phyloP scores from a whole-genome alignment of 2,797 vertebrate species.

The Netta rufina region DNA sequence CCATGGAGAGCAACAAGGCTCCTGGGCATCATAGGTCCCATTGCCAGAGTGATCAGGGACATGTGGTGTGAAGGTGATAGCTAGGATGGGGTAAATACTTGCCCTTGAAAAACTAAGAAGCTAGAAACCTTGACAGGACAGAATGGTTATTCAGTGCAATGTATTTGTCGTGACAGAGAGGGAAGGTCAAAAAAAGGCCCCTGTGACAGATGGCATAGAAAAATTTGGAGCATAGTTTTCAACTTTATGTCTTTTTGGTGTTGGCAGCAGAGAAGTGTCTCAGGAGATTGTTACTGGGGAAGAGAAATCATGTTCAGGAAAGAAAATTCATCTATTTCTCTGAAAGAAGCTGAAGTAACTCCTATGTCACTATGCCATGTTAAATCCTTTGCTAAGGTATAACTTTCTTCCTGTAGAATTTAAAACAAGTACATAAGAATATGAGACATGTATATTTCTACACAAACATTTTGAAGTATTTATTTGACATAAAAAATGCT shows the following conservation, averaged over 20 bases:
- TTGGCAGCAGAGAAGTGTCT: slow-evolving; percentile 10
- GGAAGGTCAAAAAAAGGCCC: slow-evolving; percentile 2
- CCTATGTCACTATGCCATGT: background rate
- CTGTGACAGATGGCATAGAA: background rate
- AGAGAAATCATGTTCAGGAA: background rate
- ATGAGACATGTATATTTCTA: background rate
- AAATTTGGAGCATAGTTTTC: slow-evolving; percentile 4
- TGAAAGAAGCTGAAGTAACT: background rate
- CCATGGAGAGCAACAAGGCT: background rate
- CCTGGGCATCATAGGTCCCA: background rate
- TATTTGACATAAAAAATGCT: background rate
- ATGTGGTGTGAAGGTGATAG: background rate
- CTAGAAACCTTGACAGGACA: background rate
- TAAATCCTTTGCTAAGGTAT: background rate
- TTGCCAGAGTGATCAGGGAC: background rate
- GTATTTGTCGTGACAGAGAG: background rate
- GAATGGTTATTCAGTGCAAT: background rate
- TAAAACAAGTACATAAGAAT: background rate
- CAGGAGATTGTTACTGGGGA: background rate
- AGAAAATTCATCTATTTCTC: background rate
- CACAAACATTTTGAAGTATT: background rate
- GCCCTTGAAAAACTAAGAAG: background rate
- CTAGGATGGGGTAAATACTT: background rate
- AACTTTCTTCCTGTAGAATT: background rate
- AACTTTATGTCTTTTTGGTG: background rate